Percentiles rank a stretch among this genome's conserved stretches.
Evolutionary conservation across 2,113 vertebrate genomes (phyloP).

Genomic region (Capreolus pygargus): DNA sequence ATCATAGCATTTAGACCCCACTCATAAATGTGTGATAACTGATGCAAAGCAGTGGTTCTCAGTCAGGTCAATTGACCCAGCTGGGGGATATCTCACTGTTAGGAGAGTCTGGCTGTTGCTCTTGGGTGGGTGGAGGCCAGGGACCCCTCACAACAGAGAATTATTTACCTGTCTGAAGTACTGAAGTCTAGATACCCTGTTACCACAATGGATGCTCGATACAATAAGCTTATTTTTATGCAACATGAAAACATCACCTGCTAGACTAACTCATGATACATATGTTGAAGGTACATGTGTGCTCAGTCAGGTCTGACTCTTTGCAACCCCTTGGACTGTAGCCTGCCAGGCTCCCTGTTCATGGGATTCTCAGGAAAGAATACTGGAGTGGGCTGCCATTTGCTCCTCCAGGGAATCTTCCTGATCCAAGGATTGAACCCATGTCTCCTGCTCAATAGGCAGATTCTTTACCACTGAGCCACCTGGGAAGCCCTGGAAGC

Average conservation of each 20-base stretch:
- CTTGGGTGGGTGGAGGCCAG: rapidly evolving
- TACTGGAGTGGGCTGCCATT: neutral
- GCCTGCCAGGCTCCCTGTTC: neutral
- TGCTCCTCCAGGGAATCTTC: neutral
- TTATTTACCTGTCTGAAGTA: rapidly evolving
- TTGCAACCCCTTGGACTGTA: neutral
- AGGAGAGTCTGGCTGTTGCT: too few relatives aligned
- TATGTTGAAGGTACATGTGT: neutral
- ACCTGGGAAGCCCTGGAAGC: neutral
- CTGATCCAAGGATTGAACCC: neutral
- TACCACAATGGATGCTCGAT: rapidly evolving
- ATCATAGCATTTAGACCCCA: rapidly evolving
- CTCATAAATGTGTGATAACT: rapidly evolving
- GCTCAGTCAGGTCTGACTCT: neutral
- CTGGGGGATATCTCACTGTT: rapidly evolving
- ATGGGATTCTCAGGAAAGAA: neutral
- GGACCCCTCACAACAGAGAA: rapidly evolving
- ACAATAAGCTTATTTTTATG: rapidly evolving
- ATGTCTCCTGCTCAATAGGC: neutral
- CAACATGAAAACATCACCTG: neutral
- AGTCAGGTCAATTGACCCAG: rapidly evolving
- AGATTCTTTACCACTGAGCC: neutral
- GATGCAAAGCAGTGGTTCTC: rapidly evolving
- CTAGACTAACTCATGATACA: rapidly evolving
- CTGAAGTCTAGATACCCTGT: neutral